These are phyloP conservation scores for Sinocyclocheilus anophthalmus DNA, from an alignment of 2,113 vertebrate genomes.

Conservation along the genomic window DNA sequence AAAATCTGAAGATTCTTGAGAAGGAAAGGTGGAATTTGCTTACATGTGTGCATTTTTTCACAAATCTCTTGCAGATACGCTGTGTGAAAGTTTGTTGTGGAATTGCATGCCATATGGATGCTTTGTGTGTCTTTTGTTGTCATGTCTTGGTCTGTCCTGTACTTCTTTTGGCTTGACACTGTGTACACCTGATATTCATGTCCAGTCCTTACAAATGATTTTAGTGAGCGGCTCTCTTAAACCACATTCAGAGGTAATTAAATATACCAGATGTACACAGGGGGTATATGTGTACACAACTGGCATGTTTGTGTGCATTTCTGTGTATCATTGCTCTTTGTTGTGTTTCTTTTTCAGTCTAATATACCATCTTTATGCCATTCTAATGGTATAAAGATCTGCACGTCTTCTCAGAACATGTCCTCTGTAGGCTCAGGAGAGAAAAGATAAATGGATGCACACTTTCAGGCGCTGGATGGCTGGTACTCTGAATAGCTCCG, in stretches of 20 bases:
- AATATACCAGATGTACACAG: neutral
- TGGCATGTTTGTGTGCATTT: conserved; percentile 46
- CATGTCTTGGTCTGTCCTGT: neutral
- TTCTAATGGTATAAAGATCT: conserved; percentile 45
- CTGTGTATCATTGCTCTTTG: conserved; percentile 6
- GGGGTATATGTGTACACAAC: neutral
- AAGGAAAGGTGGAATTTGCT: conserved; percentile 67
- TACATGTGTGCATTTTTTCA: conserved; percentile 58
- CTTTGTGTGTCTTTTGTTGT: conserved; percentile 23
- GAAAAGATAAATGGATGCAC: neutral
- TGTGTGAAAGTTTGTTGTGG: conserved; percentile 45
- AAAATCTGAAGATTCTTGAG: neutral
- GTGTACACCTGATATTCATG: conserved; percentile 20
- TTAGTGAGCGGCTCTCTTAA: neutral
- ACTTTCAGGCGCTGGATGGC: conserved; percentile 48
- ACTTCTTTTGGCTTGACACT: neutral
- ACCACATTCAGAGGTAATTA: neutral
- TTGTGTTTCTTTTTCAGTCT: conserved; percentile 25
- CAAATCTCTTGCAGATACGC: neutral
- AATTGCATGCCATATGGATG: conserved; percentile 63
- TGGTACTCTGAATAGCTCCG: conserved; percentile 58
- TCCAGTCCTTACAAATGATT: neutral
- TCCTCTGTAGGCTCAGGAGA: neutral
- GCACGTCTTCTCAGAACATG: conserved; percentile 24
- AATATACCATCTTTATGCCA: conserved; percentile 4